phyloP scores from a whole-genome alignment of 35 echinoderm and acorn worm species.

The Holothuria glaberrima region DNA sequence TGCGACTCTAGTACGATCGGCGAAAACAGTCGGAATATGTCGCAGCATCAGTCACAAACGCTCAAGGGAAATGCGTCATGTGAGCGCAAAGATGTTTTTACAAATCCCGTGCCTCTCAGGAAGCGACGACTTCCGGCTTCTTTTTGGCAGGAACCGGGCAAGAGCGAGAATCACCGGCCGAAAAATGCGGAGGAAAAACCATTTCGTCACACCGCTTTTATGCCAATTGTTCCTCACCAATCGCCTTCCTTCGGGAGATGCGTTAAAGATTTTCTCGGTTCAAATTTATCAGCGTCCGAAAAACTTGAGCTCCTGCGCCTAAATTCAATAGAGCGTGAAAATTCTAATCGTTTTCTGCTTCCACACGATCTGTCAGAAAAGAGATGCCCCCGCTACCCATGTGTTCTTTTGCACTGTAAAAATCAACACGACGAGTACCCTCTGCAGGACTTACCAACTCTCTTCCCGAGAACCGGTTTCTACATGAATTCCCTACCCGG shows the following conservation, averaged over 20 bases:
- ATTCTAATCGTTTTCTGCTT: constrained; percentile 18
- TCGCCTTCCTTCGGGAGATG: constrained; percentile 11
- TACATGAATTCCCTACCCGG: background rate
- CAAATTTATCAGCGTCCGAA: constrained; percentile 51
- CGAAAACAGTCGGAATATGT: too few relatives aligned
- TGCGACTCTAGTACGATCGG: too few relatives aligned
- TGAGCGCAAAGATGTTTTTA: background rate
- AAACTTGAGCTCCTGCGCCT: constrained; percentile 45
- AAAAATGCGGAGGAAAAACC: background rate
- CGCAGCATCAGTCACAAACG: too few relatives aligned
- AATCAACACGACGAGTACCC: constrained; percentile 19
- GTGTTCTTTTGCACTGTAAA: constrained; percentile 47
- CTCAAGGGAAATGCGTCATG: too few relatives aligned
- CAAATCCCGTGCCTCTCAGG: constrained; percentile 58
- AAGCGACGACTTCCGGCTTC: constrained; percentile 67
- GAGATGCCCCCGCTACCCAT: constrained; percentile 26
- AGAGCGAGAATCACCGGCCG: constrained; percentile 49
- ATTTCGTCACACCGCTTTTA: constrained; percentile 31
- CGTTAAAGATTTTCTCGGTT: constrained; percentile 41
- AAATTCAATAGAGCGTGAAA: constrained; percentile 42
- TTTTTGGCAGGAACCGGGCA: constrained; percentile 68
- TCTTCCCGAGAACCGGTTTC: constrained; percentile 5
- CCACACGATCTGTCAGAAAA: background rate
- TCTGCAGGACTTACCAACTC: background rate
- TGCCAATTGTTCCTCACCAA: constrained; percentile 21